phyloP scores from a whole-genome alignment of 2,797 vertebrate species.

The Ambastaia sidthimunki region DNA sequence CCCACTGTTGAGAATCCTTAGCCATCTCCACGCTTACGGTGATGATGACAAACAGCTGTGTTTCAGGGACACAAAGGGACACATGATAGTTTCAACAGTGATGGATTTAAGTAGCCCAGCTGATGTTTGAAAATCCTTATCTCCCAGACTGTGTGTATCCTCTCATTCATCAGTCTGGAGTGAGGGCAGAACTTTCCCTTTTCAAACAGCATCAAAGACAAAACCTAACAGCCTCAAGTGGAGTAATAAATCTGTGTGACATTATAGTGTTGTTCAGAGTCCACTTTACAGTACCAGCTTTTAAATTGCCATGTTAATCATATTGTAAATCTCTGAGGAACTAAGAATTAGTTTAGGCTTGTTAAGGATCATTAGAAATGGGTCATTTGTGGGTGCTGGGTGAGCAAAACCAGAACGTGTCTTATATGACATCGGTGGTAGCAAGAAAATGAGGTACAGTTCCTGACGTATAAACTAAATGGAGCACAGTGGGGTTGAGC shows the following conservation, averaged over 20 bases:
- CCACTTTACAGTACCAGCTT: conserved; percentile 20
- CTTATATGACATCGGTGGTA: conserved; percentile 10
- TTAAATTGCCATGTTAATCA: conserved; percentile 40
- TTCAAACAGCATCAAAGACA: conserved; percentile 40
- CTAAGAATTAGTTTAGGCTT: conserved; percentile 37
- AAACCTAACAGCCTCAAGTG: conserved; percentile 17
- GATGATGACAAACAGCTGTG: conserved; percentile 45
- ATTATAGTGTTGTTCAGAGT: conserved; percentile 24
- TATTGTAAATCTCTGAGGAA: conserved; percentile 35
- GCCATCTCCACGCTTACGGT: background rate
- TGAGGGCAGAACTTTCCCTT: conserved; percentile 30
- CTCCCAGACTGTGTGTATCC: conserved; percentile 19
- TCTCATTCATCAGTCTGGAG: conserved; percentile 36
- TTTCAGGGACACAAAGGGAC: background rate
- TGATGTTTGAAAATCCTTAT: conserved; percentile 34
- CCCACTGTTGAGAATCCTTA: conserved; percentile 18
- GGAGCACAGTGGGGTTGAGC: conserved; percentile 51
- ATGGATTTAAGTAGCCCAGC: conserved; percentile 32
- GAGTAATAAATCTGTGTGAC: conserved; percentile 43
- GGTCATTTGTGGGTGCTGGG: conserved; percentile 25
- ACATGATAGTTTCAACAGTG: conserved; percentile 4
- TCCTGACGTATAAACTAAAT: conserved; percentile 10
- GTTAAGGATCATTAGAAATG: conserved; percentile 41
- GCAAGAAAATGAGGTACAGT: background rate
- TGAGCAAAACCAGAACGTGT: conserved; percentile 16